Evolutionary conservation across 2,797 vertebrate genomes (phyloP).

Genomic region (Pterois miles): DNA sequence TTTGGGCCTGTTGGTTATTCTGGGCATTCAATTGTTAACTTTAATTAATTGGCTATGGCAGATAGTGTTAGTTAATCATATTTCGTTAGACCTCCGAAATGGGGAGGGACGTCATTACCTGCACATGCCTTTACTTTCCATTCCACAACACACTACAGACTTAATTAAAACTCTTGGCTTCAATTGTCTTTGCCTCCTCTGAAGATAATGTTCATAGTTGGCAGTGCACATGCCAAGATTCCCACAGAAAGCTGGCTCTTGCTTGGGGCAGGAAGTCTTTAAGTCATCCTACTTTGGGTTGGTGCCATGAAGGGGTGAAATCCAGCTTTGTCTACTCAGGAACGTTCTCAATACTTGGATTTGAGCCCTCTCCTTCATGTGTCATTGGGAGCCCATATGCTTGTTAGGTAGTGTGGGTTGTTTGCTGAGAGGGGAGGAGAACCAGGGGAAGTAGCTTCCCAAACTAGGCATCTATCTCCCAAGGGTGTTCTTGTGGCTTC

Average conservation of each 20-base stretch:
- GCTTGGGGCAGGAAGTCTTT: constrained; percentile 72
- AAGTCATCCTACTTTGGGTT: constrained; percentile 71
- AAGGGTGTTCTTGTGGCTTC: constrained; percentile 71
- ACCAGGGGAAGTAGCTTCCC: constrained; percentile 69
- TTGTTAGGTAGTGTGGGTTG: constrained; percentile 70
- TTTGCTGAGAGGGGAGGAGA: constrained; percentile 61
- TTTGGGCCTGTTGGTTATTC: constrained; percentile 52
- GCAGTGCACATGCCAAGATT: constrained; percentile 64
- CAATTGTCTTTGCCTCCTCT: constrained; percentile 58
- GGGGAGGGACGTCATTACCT: constrained; percentile 67
- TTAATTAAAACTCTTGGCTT: constrained; percentile 77
- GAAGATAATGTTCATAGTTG: constrained; percentile 71
- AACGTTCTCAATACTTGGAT: constrained; percentile 65
- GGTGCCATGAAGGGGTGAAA: constrained; percentile 72
- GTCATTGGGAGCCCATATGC: constrained; percentile 77
- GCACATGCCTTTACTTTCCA: constrained; percentile 61
- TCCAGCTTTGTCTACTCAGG: constrained; percentile 67
- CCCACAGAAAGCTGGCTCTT: constrained; percentile 67
- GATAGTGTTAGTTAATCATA: constrained; percentile 70
- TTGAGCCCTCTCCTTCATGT: constrained; percentile 73
- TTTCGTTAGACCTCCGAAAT: constrained; percentile 66
- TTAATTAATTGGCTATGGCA: constrained; percentile 67
- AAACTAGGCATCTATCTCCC: constrained; percentile 72
- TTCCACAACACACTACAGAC: constrained; percentile 54
- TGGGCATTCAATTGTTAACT: constrained; percentile 68